Conservation (phyloP, 2,888 invertebrate genomes). For the Trissolcus brochymenae region DNA sequence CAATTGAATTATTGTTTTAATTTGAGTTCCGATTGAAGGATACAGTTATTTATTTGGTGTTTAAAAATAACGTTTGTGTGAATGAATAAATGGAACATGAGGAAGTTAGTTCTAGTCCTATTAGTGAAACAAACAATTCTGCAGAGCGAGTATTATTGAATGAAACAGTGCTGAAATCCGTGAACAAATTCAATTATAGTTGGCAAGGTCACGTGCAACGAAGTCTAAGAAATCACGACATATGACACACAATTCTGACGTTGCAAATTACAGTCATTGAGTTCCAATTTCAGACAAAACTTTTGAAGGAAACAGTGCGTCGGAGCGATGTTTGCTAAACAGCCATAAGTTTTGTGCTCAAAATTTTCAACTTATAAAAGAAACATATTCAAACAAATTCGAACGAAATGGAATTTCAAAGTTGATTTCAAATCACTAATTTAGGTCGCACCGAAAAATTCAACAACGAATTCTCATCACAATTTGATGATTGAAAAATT, state of each 20-base stretch:
- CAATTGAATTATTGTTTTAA: no score
- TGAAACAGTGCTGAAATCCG: constrained; percentile 37
- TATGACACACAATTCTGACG: constrained; percentile 16
- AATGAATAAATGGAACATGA: no score
- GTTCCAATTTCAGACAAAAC: constrained; percentile 6
- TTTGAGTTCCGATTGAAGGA: no score
- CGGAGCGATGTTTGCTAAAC: neutral
- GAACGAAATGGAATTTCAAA: no score
- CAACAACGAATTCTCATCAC: no score
- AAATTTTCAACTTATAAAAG: neutral
- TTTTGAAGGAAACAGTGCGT: neutral
- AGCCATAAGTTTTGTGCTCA: neutral
- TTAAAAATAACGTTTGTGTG: no score
- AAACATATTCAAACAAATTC: no score
- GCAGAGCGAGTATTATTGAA: constrained; percentile 31
- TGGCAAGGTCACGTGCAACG: constrained; percentile 38
- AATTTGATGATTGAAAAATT: neutral
- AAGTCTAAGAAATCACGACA: constrained; percentile 41
- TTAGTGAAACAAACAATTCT: constrained; percentile 29
- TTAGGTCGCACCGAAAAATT: no score
- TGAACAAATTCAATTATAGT: constrained; percentile 47
- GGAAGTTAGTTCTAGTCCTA: constrained; percentile 7
- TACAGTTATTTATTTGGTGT: no score
- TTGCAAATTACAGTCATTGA: constrained; percentile 15
- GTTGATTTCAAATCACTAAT: no score